Base-by-base conservation (phyloP, 37 sponge, comb jelly and placozoan species). In the Geodia barretti region DNA sequence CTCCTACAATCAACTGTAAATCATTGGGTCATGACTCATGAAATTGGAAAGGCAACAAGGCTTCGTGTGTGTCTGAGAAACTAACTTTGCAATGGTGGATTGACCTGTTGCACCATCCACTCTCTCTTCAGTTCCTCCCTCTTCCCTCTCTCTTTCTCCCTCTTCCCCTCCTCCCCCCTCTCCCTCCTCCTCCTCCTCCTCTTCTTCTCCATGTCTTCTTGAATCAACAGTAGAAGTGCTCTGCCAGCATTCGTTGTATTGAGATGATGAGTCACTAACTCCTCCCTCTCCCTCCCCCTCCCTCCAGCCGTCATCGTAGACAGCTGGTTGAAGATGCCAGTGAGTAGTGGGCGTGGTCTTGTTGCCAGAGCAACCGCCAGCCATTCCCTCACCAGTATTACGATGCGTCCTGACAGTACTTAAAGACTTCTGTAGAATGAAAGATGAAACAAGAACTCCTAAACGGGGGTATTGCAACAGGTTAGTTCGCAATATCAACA, bases 161-260 rank as follows among this genome's bases (percentile, higher is more conserved):
- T 30, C 68, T 33, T 5, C 68, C 4, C 33, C 68, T 33, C 34
- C 68, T 5, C 33, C 4, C 4, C 34, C 68, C 4, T 30, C 34
- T 33, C 68, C 68, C 19, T 42, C 72, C 26, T 36, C 42, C 72
- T 23, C 42, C 73, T 39, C 73, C 73, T 17, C 43, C 43, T 26
- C 73, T 24, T 39, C 73, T 8, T 24, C 73, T n/a, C 14, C 20
- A 11, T 31, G 17, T 35, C 64, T 35, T 3, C 75, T 59, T 31
- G 54, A 17, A 7, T 47, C 54, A 7, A 47, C 54, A 47, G 54
- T 47, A 14, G 54, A 47, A 47, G 54, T 17, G 14, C 54, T 47
- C 54, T 47, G 54, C 54, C 54, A 47, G 7, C 7, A 47, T 14
- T 47, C 54, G 14, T 47, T 47, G 54, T 47, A 47, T 14, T 47